Evolutionary conservation across 1,140 invertebrate genomes (phyloP).

Genomic region (Eurytemora carolleeae): DNA sequence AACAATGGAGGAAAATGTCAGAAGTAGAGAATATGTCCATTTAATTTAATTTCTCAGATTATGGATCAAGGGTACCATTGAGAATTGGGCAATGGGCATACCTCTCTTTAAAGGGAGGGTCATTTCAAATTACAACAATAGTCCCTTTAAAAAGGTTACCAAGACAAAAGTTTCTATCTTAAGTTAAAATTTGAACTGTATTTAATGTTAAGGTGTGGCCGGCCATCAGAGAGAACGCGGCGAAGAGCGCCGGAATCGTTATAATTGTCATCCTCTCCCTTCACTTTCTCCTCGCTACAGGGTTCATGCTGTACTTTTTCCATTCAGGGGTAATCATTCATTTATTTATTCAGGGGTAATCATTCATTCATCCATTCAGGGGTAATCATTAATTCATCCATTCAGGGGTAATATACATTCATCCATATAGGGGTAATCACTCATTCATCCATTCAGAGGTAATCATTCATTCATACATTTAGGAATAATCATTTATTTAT

Average conservation of each 20-base stretch:
- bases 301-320: conserved; percentile 43
- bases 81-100: conserved; percentile 66
- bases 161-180: too few relatives aligned
- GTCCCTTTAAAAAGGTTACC: too few relatives aligned
- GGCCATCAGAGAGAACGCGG: conserved; percentile 38
- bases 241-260: conserved; percentile 39
- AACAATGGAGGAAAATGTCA: too few relatives aligned
- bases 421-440: too few relatives aligned
- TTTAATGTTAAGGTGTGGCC: conserved; percentile 58
- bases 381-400: conserved; percentile 6
- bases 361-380: conserved; percentile 11
- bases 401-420: neutral
- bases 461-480: too few relatives aligned
- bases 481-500: too few relatives aligned
- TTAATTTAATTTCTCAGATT: too few relatives aligned
- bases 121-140: too few relatives aligned
- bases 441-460: too few relatives aligned
- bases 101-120: conserved; percentile 48
- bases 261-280: conserved; percentile 44
- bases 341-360: conserved; percentile 9
- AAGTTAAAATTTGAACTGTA: too few relatives aligned
- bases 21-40: too few relatives aligned
- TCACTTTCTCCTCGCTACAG: conserved; percentile 56
- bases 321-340: conserved; percentile 14
- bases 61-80: too few relatives aligned